These are phyloP conservation scores for Geopemphigus sp. DNA, from an alignment of 1,140 invertebrate genomes.

Conservation along the genomic window DNA sequence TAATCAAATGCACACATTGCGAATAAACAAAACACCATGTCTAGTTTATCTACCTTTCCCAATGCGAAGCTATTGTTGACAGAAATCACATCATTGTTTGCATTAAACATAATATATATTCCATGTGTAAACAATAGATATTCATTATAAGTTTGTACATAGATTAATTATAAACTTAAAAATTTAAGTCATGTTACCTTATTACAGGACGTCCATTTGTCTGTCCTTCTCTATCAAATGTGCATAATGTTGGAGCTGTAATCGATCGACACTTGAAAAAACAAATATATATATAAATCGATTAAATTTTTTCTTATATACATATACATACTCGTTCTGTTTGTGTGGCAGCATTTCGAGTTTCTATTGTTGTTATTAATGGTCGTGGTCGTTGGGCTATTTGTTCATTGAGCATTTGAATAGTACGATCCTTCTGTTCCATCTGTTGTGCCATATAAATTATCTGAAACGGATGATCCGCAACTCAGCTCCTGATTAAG, in stretches of 20 bases:
- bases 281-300: not conserved
- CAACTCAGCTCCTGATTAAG: slow-evolving; percentile 46
- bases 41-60: slow-evolving; percentile 48
- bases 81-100: slow-evolving; percentile 25
- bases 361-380: slow-evolving; percentile 54
- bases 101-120: slow-evolving; percentile 43
- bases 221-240: slow-evolving; percentile 45
- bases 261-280: slow-evolving; percentile 34
- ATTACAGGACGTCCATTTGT: slow-evolving; percentile 40
- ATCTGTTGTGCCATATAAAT: slow-evolving; percentile 61
- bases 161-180: not conserved
- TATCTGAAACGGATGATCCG: slow-evolving; percentile 53
- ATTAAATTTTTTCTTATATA: not conserved
- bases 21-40: slow-evolving; percentile 42
- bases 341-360: slow-evolving; percentile 69
- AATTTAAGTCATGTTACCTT: not conserved
- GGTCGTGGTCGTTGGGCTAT: slow-evolving; percentile 55
- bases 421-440: slow-evolving; percentile 69
- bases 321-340: slow-evolving; percentile 65
- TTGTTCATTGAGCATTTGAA: slow-evolving; percentile 64
- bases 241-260: slow-evolving; percentile 46
- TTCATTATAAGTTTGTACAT: not conserved
- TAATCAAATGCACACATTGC: slow-evolving; percentile 46
- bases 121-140: not conserved
- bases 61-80: slow-evolving; percentile 41